Base-by-base conservation (phyloP, 2,113 vertebrate genomes). In the Redunca redunca region DNA sequence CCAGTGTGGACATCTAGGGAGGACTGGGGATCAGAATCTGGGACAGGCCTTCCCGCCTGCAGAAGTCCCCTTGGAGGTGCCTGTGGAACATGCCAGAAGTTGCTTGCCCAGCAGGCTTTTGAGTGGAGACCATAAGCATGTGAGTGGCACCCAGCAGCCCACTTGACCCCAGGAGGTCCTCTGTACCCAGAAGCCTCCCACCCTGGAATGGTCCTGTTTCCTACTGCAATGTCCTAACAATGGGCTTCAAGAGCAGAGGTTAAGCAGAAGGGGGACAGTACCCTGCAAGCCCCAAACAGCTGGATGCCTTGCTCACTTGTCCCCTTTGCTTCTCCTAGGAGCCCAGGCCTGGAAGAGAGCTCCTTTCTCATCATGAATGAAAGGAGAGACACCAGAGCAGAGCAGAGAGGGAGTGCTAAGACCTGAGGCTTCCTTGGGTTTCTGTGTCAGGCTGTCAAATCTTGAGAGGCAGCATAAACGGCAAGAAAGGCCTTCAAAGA, bases 341-440 rank as follows among this genome's bases (percentile, higher is more conserved):
- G 48, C 16, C 40, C 25, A 23, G 55, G 48, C 36, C 33, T 19
- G 21, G 43, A 71, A 28, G 52, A 60, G 53, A 60, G 40, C 53
- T 26, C 53, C 12, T 19, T 40, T 33, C 53, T 58, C 62, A 10
- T 58, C 62, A 7, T 26, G 30, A 90, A 57, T 3, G 19, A 23
- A 48, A 14, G 77, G 48, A 78, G 46, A 83, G 58, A 36, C 0
- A 30, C 15, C 6, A 15, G n/a, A 43, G 43, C 48, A 28, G 46
- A 21, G 19, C 28, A 0, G 1, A 1, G 91, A 43, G n/a, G n/a
- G 14, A 23, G 64, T 1, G 3, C 46, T 3, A 82, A 60, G 21
- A 40, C 88, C 64, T 4, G 0, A 3, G 30, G 17, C 60, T 46
- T 78, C 28, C 36, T 62, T 12, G 80, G 60, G n/a, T 28, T 83